phyloP scores from a whole-genome alignment of 1,140 invertebrate genomes.

The Muscidifurax raptorellus region DNA sequence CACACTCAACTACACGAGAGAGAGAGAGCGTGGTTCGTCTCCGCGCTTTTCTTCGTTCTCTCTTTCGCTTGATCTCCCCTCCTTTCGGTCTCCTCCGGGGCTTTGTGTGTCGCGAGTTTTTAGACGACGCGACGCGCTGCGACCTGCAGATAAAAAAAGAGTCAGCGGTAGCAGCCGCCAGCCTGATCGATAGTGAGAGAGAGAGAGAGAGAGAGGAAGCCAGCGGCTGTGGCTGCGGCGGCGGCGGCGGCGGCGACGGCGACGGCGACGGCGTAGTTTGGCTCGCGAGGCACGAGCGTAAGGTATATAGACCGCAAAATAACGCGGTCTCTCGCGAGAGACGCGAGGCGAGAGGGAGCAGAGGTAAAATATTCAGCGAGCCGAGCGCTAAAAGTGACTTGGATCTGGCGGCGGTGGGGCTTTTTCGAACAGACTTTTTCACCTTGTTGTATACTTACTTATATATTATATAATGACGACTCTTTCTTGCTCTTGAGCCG shows the following conservation, averaged over 20 bases:
- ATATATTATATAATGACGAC: too few relatives aligned
- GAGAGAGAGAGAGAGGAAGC: neutral
- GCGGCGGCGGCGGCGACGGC: too few relatives aligned
- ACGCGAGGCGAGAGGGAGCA: neutral
- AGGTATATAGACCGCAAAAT: conserved; percentile 30
- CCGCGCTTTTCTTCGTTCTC: neutral
- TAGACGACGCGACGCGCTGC: conserved; percentile 39
- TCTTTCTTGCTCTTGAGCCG: too few relatives aligned
- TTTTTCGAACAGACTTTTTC: neutral
- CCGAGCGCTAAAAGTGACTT: conserved; percentile 11
- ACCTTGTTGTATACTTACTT: neutral
- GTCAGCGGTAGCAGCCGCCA: conserved; percentile 21
- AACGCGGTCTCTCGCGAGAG: conserved; percentile 45
- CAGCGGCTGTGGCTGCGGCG: too few relatives aligned
- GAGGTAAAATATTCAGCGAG: conserved; percentile 34
- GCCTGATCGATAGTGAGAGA: conserved; percentile 42
- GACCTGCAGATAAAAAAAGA: conserved; percentile 38
- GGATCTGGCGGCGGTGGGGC: neutral
- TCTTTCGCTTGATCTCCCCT: neutral
- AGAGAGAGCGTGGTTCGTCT: conserved; percentile 6
- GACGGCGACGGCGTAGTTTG: neutral
- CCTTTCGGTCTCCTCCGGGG: neutral
- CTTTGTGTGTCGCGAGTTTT: conserved; percentile 37
- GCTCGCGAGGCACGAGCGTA: conserved; percentile 44
- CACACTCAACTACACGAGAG: too few relatives aligned